Base-by-base conservation (phyloP, 2,113 vertebrate genomes). In the Scortum barcoo region DNA sequence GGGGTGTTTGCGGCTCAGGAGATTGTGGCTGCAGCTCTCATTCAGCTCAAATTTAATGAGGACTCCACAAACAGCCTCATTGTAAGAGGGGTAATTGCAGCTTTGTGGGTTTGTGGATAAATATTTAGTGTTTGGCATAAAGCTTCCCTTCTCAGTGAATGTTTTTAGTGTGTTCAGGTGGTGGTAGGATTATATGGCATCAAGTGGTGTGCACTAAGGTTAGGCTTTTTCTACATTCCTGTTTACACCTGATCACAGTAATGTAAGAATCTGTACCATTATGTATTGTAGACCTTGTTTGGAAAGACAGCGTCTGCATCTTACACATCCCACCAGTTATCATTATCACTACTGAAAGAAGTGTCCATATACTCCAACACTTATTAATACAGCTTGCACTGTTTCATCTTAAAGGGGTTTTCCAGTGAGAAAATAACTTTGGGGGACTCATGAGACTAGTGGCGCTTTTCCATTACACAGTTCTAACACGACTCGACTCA, bases 21-120 rank as follows among this genome's bases (percentile, higher is more conserved):
- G 42, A 17, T 5, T 19, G 44, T 44, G 28, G 28, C 40, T 17
- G 40, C 12, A 36, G 42, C 65, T 75, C 24, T 36, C 36, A 72
- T 79, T 80, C 42, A 70, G 26, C 63, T 71, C 0, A 33, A 33
- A 46, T 44, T 57, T 60, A 63, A 78, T 56, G 57, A 73, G 63
- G 75, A 20, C 50, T 42, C 42, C 33, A 50, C 48, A 57, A 84
- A 78, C 68, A n/a, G 48, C 16, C 44, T 58, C 8, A 2, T 17
- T 81, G 54, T 80, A 22, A 58, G 72, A 74, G 6, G 4, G 24
- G 10, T 78, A 75, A 77, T 78, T 83, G 30, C 42, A 28, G 61
- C 56, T 76, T 57, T 74, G 16, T 69, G 36, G 22, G 33, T 79
- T 75, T 83, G 67, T 63, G 63, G 60, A 40, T 84, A 80, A 79